phyloP scores from a whole-genome alignment of 2,888 invertebrate genomes.

The Philonicus albiceps region DNA sequence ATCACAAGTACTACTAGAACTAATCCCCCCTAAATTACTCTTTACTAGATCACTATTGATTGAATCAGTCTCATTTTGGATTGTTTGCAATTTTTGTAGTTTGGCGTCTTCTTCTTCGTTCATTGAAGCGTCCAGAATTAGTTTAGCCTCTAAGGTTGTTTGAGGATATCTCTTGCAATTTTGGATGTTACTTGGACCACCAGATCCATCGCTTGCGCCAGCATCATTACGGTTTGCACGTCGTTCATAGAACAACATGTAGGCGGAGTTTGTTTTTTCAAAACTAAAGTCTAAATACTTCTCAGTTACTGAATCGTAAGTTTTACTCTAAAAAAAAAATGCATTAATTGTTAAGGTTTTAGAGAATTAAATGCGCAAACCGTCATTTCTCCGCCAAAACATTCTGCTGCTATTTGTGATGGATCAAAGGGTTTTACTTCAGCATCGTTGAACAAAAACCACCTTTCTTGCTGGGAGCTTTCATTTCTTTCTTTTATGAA shows the following conservation, averaged over 20 bases:
- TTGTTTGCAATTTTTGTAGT: constrained; percentile 37
- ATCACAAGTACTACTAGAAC: constrained; percentile 58
- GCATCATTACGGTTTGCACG: constrained; percentile 58
- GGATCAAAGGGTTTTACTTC: constrained; percentile 96
- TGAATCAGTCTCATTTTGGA: constrained; percentile 49
- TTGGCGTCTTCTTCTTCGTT: constrained; percentile 11
- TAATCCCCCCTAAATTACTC: constrained; percentile 47
- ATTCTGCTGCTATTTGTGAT: constrained; percentile 92
- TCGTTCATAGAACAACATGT: constrained; percentile 95
- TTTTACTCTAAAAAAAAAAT: constrained; percentile 79
- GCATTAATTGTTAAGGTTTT: neutral
- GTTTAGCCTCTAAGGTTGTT: constrained; percentile 37
- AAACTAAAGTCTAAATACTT: constrained; percentile 98
- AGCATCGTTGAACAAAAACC: constrained; percentile 92
- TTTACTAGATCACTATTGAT: constrained; percentile 44
- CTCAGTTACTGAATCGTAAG: constrained; percentile 94
- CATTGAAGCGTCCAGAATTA: neutral
- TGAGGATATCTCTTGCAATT: neutral
- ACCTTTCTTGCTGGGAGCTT: constrained; percentile 78
- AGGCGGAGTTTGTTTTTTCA: constrained; percentile 97
- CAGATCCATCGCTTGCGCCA: constrained; percentile 44
- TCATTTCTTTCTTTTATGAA: constrained; percentile 89
- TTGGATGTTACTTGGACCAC: constrained; percentile 42
- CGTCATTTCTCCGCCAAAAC: constrained; percentile 98
- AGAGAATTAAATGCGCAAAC: constrained; percentile 60